Conservation (phyloP, 2,888 invertebrate genomes). For the Pyrrhosoma nymphula region DNA sequence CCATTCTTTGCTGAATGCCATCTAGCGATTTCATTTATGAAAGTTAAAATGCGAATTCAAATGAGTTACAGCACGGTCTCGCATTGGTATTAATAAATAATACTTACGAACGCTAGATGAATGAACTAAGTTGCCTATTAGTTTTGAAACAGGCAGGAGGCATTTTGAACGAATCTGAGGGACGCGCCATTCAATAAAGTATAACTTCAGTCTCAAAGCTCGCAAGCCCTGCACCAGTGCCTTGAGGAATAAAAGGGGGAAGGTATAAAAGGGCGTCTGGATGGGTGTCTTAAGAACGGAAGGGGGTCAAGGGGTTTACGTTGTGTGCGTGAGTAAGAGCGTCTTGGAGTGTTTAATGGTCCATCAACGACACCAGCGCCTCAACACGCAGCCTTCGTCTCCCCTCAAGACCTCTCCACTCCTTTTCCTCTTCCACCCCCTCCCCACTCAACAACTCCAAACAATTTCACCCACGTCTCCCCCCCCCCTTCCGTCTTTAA, state of each 20-base stretch:
- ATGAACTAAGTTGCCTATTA: background rate
- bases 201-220: background rate
- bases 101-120: too few relatives aligned
- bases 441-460: background rate
- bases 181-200: background rate
- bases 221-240: background rate
- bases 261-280: background rate
- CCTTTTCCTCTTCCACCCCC: background rate
- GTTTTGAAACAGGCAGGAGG: background rate
- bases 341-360: constrained; percentile 12
- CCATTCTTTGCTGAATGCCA: too few relatives aligned
- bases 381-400: background rate
- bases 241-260: background rate
- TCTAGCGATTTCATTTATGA: too few relatives aligned
- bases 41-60: too few relatives aligned
- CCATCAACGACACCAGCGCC: constrained; percentile 24
- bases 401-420: background rate
- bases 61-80: too few relatives aligned
- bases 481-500: background rate
- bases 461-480: background rate
- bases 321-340: background rate
- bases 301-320: background rate
- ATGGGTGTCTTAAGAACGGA: background rate
- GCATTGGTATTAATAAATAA: too few relatives aligned
- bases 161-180: background rate